A percentile compares a stretch with the other conserved stretches of the same genome.
Evolutionary conservation across 2,888 invertebrate species (phyloP).

Genomic region (Dynastes tityus): DNA sequence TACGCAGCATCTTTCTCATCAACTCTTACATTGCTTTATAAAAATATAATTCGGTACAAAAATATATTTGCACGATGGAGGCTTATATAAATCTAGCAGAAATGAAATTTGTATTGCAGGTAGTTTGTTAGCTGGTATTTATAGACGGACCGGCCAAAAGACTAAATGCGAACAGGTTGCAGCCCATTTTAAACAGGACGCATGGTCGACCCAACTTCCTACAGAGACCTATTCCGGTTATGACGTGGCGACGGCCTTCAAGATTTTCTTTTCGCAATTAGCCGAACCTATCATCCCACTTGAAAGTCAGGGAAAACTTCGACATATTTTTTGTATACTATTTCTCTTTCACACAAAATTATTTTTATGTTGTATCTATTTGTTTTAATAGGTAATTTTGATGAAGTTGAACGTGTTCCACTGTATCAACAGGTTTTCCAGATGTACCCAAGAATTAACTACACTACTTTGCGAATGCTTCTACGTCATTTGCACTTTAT

Average conservation of each 20-base stretch:
- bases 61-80: too few species aligned
- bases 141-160: constrained; percentile 87
- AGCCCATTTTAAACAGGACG: constrained; percentile 84
- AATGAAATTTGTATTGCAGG: constrained; percentile 70
- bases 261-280: constrained; percentile 90
- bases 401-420: constrained; percentile 73
- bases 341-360: too few species aligned
- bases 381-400: constrained; percentile 61
- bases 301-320: constrained; percentile 79
- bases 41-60: too few species aligned
- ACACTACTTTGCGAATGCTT: constrained; percentile 83
- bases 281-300: constrained; percentile 87
- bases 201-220: constrained; percentile 89
- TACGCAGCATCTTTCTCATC: too few species aligned
- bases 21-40: too few species aligned
- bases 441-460: constrained; percentile 80
- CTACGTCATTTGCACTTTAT: constrained; percentile 88
- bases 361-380: neutral
- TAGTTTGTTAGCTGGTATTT: constrained; percentile 90
- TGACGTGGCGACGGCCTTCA: constrained; percentile 91
- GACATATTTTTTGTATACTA: constrained; percentile 77
- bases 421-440: constrained; percentile 78
- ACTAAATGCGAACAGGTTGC: constrained; percentile 83
- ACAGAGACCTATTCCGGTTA: constrained; percentile 85
- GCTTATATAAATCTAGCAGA: too few species aligned